Conservation (phyloP, 1,140 invertebrate species). For the Radopholus similis region DNA sequence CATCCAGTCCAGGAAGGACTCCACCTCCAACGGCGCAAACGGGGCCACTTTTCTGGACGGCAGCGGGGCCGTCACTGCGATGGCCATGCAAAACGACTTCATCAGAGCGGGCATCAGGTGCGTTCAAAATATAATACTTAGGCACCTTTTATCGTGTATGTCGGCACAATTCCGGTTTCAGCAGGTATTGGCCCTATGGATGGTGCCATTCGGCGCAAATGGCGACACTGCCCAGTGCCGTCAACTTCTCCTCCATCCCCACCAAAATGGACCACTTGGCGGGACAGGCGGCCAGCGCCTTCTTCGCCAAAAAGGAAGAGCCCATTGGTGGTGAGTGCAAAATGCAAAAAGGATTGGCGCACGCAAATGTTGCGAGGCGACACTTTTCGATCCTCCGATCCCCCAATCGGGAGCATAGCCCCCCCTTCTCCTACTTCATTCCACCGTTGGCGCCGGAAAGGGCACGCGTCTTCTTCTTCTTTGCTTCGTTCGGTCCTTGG, state of each 20-base stretch:
- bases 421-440: too few relatives aligned
- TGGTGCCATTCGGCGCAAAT: constrained; percentile 9
- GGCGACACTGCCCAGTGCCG: constrained; percentile 1
- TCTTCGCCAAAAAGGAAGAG: constrained; percentile 11
- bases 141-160: too few relatives aligned
- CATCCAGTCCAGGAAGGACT: constrained; percentile 91
- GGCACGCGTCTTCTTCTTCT: too few relatives aligned
- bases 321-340: neutral
- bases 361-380: too few relatives aligned
- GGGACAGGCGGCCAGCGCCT: constrained; percentile 3
- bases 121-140: too few relatives aligned
- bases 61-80: neutral
- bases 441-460: too few relatives aligned
- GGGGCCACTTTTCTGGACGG: constrained; percentile 7
- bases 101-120: constrained; percentile 30
- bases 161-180: too few relatives aligned
- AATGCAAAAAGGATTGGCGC: too few relatives aligned
- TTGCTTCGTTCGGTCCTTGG: too few relatives aligned
- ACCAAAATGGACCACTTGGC: neutral
- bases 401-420: too few relatives aligned
- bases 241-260: neutral
- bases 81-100: constrained; percentile 59
- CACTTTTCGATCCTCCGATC: neutral
- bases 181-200: constrained; percentile 1
- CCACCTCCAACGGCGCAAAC: neutral